Evolutionary conservation across 2,888 invertebrate genomes (phyloP), one percentile per base, ranked within the genome.

Genomic region (Spisula subtruncata): DNA sequence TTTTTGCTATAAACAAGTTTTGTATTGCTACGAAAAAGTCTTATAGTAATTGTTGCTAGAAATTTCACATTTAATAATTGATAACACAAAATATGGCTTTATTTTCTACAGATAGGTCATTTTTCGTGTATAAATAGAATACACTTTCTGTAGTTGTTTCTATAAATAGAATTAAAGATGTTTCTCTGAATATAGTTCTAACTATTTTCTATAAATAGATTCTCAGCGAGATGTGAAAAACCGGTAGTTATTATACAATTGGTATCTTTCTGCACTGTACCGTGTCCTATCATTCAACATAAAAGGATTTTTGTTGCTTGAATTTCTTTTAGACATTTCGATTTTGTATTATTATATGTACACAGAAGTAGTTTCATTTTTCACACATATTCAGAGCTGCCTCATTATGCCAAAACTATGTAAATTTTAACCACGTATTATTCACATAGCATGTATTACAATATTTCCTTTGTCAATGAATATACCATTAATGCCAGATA

Each of bases 11-110:
- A n/a, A n/a, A n/a, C n/a, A n/a, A n/a, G n/a, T n/a, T n/a, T n/a
- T n/a, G n/a, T n/a, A n/a, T n/a, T n/a, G n/a, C n/a, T n/a, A n/a
- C n/a, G n/a, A 56, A 82, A 41, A 80, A 80, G 32, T 48, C 56
- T 86, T 60, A 56, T 81, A 56, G 56, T 60, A 51, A 29, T 35
- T 81, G 88, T 88, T 88, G 85, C 88, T 75, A 81, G 85, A 84
- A 35, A 75, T 32, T 32, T 75, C 75, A 35, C 75, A 20, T 12
- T 75, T 75, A 32, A n/a, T n/a, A n/a, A n/a, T n/a, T 75, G 12
- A 71, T 14, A 35, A 4, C 32, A 18, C 25, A 32, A 75, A 75
- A 75, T 75, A 25, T 32, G 75, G 35, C 75, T 32, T 71, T 29
- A 25, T 66, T 66, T 66, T 25, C 60, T 66, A 25, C 25, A 66